phyloP scores from a whole-genome alignment of 2,113 vertebrate species.

The Meleagris gallopavo region DNA sequence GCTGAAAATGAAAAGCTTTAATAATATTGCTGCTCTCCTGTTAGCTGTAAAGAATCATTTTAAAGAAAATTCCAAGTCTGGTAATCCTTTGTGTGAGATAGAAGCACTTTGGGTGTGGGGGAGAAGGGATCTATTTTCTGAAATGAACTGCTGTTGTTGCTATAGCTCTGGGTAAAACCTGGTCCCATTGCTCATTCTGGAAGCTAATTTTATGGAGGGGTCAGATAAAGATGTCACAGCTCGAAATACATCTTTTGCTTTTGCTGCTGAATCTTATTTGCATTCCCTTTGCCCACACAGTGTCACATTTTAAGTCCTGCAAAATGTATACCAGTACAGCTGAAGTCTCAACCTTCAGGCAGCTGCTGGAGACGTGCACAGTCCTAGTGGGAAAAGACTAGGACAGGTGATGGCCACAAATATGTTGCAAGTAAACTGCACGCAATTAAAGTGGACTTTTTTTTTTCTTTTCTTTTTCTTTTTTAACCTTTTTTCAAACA shows the following conservation, averaged over 20 bases:
- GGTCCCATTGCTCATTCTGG: not conserved
- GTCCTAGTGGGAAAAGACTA: not conserved
- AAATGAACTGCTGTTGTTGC: not conserved
- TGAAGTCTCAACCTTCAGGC: not conserved
- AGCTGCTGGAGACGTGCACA: not conserved
- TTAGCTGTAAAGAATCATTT: not conserved
- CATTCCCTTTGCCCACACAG: not conserved
- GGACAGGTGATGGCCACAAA: not conserved
- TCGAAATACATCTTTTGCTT: not conserved
- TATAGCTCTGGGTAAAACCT: not conserved
- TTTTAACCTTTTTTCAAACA: not conserved
- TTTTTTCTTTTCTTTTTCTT: not conserved
- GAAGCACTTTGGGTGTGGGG: not conserved
- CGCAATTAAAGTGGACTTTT: fast-evolving
- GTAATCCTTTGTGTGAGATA: not conserved
- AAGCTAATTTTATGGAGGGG: not conserved
- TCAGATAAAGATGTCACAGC: not conserved
- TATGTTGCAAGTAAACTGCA: not conserved
- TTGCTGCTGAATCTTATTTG: not conserved
- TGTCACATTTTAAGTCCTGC: not conserved
- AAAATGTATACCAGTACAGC: not conserved
- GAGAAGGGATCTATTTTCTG: not conserved
- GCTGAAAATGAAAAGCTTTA: not conserved
- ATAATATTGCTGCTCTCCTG: not conserved
- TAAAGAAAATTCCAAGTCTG: not conserved